Percentiles rank a stretch among this genome's conserved stretches.
Conservation (phyloP, 2,888 invertebrate genomes). For the Drosophila suboccidentalis region DNA sequence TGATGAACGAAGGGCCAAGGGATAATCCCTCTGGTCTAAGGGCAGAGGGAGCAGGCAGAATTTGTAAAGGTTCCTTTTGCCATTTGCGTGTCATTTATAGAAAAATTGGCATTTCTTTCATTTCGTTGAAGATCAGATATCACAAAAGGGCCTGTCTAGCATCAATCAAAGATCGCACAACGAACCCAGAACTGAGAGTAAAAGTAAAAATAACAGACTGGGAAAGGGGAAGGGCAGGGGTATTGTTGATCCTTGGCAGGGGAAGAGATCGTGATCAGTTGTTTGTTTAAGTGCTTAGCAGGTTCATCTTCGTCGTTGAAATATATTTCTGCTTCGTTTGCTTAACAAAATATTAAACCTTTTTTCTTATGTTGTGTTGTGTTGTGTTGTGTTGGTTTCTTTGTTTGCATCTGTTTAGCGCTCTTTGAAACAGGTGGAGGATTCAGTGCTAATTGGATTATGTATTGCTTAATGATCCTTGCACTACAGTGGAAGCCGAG, state of each 20-base stretch:
- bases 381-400: constrained; percentile 28
- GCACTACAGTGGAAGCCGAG: constrained; percentile 24
- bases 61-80: constrained; percentile 46
- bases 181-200: constrained; percentile 54
- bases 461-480: constrained; percentile 76
- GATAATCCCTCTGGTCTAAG: constrained; percentile 24
- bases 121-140: constrained; percentile 52
- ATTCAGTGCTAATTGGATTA: constrained; percentile 77
- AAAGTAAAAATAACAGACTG: constrained; percentile 48
- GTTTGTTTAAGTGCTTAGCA: constrained; percentile 78
- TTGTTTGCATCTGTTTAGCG: constrained; percentile 66
- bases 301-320: constrained; percentile 48
- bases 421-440: constrained; percentile 63
- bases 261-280: constrained; percentile 65
- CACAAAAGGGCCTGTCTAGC: constrained; percentile 60
- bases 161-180: constrained; percentile 60
- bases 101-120: constrained; percentile 77
- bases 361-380: constrained; percentile 31
- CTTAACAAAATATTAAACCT: constrained; percentile 73
- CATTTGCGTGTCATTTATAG: constrained; percentile 77
- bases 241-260: constrained; percentile 62
- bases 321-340: constrained; percentile 76
- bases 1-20: constrained; percentile 24
- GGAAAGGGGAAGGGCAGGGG: not conserved
- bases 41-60: constrained; percentile 12